Conservation (phyloP, 2,113 vertebrate genomes). For the Calidris pugnax region DNA sequence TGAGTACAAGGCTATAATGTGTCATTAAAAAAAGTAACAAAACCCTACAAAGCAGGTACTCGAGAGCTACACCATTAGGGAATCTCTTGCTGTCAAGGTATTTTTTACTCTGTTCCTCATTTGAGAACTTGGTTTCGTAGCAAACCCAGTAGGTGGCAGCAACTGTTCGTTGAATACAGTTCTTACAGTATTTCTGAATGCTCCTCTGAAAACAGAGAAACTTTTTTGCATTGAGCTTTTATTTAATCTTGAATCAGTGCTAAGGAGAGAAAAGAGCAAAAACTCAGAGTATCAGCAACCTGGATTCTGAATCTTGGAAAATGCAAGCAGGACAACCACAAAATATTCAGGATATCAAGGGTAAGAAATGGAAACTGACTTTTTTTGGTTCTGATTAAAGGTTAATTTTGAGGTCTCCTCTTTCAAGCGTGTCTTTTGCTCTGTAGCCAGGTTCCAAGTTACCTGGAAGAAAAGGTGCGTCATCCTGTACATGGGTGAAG, state of each 20-base stretch:
- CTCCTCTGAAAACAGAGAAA: not conserved
- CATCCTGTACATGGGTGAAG: not conserved
- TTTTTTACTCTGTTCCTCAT: not conserved
- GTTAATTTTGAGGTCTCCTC: not conserved
- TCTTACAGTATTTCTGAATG: not conserved
- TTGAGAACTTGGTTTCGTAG: not conserved
- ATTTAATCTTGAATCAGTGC: not conserved
- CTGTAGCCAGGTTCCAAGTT: not conserved
- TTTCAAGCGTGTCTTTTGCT: not conserved
- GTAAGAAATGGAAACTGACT: not conserved
- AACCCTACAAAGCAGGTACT: not conserved
- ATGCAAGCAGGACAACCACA: not conserved
- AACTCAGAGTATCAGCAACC: not conserved
- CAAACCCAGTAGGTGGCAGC: slow-evolving; percentile 24
- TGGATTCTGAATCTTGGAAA: not conserved
- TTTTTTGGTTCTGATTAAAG: not conserved
- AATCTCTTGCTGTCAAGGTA: not conserved
- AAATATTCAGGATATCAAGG: not conserved
- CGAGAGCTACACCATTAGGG: fast-evolving
- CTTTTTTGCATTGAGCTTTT: not conserved
- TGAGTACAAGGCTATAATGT: not conserved
- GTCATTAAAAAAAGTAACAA: not conserved
- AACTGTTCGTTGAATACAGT: fast-evolving
- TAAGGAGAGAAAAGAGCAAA: not conserved
- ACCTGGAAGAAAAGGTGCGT: not conserved